Conservation (phyloP, 2,797 vertebrate genomes). For the Sebastes hubbsi region DNA sequence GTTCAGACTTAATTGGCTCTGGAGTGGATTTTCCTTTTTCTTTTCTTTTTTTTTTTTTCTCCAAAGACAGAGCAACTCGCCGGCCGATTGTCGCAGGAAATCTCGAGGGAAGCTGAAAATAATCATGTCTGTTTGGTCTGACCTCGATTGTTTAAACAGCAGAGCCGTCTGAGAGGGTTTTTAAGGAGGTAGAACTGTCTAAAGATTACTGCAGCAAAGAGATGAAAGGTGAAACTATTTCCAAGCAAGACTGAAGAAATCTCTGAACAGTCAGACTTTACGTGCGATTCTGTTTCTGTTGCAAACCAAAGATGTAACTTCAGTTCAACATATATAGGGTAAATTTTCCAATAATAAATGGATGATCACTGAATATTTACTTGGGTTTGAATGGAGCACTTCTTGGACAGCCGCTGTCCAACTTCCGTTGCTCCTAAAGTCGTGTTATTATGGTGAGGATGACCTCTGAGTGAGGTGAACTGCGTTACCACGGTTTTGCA, state of each 20-base stretch:
- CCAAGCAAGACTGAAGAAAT: not conserved
- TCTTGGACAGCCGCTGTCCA: not conserved
- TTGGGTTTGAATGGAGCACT: not conserved
- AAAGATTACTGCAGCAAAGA: not conserved
- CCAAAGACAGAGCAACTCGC: not conserved
- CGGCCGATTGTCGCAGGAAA: not conserved
- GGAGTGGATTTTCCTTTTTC: not conserved
- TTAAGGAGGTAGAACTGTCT: not conserved
- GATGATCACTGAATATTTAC: not conserved
- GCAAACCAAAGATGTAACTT: not conserved
- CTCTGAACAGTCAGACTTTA: not conserved
- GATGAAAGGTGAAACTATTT: not conserved
- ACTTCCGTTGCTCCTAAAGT: no score
- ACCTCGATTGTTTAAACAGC: constrained; percentile 27
- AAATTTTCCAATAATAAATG: not conserved
- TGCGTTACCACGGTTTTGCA: no score
- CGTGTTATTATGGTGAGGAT: no score
- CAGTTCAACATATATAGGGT: not conserved
- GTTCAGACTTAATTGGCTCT: constrained; percentile 42
- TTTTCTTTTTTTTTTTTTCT: not conserved
- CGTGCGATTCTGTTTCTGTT: not conserved
- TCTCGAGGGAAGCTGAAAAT: constrained; percentile 30
- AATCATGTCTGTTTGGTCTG: constrained; percentile 12
- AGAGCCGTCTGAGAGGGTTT: not conserved
- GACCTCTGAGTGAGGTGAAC: no score